Evolutionary conservation across 2,113 vertebrate species (phyloP), one percentile per base, ranked within the genome.

Genomic region (Hassar affinis): DNA sequence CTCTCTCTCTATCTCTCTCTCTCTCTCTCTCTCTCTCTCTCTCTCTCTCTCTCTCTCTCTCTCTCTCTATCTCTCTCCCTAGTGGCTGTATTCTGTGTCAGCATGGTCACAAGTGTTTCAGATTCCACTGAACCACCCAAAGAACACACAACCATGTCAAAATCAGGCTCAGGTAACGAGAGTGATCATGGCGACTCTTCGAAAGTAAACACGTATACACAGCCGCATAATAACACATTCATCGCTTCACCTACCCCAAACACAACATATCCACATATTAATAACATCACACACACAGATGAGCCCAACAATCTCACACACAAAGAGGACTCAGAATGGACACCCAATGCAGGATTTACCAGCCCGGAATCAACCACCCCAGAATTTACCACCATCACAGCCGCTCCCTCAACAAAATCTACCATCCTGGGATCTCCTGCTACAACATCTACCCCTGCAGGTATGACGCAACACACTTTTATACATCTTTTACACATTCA

Each of bases 81-180:
- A 78, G 74, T 51, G 35, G 62, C n/a, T 33, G 62, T 71, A 75
- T 6, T 78, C 35, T 78, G 4, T 15, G 85, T 91, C 64, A 85
- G 82, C 1, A 27, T 85, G 51, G 27, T 11, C 15, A 47, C 15
- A 14, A 33, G 25, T 15, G 61, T 25, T 52, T 15, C 27, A 12
- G 10, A 0, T n/a, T 45, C 6, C 47, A 35, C 27, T 25, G 2
- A 18, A 11, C 7, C n/a, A n/a, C n/a, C n/a, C n/a, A n/a, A n/a
- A n/a, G n/a, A n/a, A n/a, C n/a, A 8, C 3, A 27, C 1, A 12
- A 61, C 8, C 0, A 20, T 25, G 57, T 0, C 12, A 30, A 9
- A 2, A 61, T n/a, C 10, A 2, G 22, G 8, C 22, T 10, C 10
- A 27, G 10, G 2, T 61, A 6, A 25, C 25, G 22, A 9, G 22